These are phyloP conservation scores for Crocodylus rhombifer DNA, from an alignment of 2,797 vertebrate genomes.

Conservation along the genomic window DNA sequence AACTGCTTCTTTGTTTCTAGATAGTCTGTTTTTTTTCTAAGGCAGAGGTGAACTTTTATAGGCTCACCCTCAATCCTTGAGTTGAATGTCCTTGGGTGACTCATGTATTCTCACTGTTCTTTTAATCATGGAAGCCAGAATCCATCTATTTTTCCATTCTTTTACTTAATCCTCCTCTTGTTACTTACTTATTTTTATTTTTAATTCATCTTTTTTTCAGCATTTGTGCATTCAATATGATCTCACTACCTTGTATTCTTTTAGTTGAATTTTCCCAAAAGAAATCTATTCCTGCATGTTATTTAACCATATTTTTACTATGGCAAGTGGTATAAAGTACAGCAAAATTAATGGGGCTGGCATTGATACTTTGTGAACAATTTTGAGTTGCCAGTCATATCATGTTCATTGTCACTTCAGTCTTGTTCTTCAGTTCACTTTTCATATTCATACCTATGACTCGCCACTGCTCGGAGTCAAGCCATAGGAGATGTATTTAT, in stretches of 20 bases:
- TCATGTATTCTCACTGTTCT: neutral
- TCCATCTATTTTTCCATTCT: neutral
- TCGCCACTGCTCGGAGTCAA: neutral
- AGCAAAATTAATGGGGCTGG: constrained; percentile 17
- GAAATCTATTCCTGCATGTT: neutral
- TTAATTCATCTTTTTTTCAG: constrained; percentile 18
- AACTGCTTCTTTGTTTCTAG: neutral
- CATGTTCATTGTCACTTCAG: neutral
- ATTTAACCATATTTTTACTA: constrained; percentile 18
- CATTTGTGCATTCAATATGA: neutral
- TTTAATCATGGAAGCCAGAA: neutral
- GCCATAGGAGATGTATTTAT: neutral
- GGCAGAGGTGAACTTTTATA: neutral
- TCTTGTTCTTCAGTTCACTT: neutral
- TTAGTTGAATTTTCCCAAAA: neutral
- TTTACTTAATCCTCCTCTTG: neutral
- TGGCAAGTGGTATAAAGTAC: neutral
- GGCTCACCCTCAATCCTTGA: neutral
- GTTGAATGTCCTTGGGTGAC: neutral
- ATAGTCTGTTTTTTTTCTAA: neutral
- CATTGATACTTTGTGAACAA: neutral
- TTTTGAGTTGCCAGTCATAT: neutral
- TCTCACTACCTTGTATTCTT: constrained; percentile 32
- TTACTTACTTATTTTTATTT: neutral
- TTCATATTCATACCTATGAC: neutral